Evolutionary conservation across 1,140 invertebrate species (phyloP).

Genomic region (Lycorma delicatula): DNA sequence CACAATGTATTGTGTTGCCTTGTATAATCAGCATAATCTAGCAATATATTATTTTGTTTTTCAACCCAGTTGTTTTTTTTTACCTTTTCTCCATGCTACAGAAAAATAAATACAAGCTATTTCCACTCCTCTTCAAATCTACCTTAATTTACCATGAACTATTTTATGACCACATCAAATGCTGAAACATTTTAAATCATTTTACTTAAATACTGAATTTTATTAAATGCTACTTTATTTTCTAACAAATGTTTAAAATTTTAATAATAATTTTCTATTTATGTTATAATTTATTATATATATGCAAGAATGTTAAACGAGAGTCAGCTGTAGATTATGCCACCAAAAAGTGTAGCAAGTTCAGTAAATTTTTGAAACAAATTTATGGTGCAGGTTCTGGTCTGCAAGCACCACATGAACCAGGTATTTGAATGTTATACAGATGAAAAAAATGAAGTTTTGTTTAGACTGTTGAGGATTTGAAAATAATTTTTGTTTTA

Average conservation of each 20-base stretch:
- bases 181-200: no score
- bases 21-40: no score
- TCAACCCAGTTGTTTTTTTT: no score
- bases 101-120: no score
- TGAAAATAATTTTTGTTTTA: no score
- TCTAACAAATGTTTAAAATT: neutral
- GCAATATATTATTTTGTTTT: no score
- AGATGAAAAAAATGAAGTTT: neutral
- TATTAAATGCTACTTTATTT: neutral
- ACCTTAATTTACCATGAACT: no score
- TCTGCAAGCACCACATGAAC: slow-evolving; percentile 58
- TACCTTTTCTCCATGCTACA: no score
- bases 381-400: slow-evolving; percentile 52
- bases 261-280: neutral
- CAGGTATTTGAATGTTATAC: slow-evolving; percentile 38
- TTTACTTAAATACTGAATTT: slow-evolving; percentile 5
- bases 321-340: slow-evolving; percentile 46
- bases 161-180: no score
- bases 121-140: no score
- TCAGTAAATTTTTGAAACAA: slow-evolving; percentile 46
- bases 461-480: no score
- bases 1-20: no score
- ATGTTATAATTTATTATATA: slow-evolving; percentile 34
- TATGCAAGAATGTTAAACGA: slow-evolving; percentile 49
- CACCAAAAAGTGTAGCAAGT: slow-evolving; percentile 49